Percentiles rank a stretch among this genome's conserved stretches.
Conservation (phyloP, 2,113 vertebrate species). For the Cebus imitator region DNA sequence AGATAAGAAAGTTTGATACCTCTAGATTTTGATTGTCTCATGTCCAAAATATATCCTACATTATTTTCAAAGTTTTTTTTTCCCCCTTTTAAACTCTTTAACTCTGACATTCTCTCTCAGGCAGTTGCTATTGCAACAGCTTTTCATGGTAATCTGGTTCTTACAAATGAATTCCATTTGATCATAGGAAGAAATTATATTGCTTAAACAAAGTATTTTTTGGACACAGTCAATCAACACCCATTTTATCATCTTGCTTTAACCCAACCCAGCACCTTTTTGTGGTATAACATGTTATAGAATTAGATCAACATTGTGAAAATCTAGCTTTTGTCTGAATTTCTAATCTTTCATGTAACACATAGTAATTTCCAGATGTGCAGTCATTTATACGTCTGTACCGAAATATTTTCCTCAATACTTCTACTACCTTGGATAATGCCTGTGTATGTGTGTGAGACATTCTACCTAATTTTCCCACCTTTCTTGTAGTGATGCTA, state of each 20-base stretch:
- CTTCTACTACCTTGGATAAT: background rate
- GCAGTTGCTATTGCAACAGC: background rate
- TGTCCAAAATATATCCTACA: background rate
- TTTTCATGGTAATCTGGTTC: background rate
- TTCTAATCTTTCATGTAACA: constrained; percentile 20
- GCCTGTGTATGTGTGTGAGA: background rate
- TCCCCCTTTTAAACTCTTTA: background rate
- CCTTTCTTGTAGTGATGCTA: background rate
- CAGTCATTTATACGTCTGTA: background rate
- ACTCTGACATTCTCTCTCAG: background rate
- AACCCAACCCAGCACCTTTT: background rate
- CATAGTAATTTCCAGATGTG: background rate
- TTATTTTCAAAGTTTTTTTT: background rate
- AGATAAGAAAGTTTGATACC: background rate
- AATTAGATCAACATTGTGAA: background rate
- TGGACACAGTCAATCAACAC: background rate
- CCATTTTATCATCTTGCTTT: background rate
- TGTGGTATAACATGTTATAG: background rate
- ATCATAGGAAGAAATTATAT: background rate
- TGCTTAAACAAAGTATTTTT: background rate
- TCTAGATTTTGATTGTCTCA: background rate
- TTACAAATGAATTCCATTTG: background rate
- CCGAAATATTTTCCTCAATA: background rate
- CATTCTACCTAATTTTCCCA: background rate
- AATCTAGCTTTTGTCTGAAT: background rate